phyloP scores from a whole-genome alignment of 2,888 invertebrate genomes.

The Ephialtes manifestator region DNA sequence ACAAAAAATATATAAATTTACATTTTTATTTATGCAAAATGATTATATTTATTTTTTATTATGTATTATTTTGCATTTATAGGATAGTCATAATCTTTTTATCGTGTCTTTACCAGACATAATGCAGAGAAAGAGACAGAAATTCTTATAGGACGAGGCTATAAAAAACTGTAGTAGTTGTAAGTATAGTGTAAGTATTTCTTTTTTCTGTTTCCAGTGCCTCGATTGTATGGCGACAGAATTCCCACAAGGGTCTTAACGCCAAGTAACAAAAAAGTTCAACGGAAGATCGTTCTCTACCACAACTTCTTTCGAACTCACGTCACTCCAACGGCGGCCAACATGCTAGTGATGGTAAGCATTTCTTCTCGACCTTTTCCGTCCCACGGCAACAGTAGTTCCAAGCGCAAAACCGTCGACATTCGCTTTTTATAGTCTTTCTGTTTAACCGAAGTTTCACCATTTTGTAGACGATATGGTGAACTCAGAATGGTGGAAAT shows the following conservation, averaged over 20 bases:
- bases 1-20: no score
- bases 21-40: no score
- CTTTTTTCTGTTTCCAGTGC: constrained; percentile 85
- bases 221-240: constrained; percentile 88
- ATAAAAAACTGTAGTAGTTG: not conserved
- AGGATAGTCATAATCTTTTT: no score
- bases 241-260: constrained; percentile 88
- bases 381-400: not conserved
- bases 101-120: no score
- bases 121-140: no score
- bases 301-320: constrained; percentile 93
- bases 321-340: constrained; percentile 92
- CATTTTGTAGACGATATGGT: constrained; percentile 12
- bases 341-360: constrained; percentile 93
- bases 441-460: constrained; percentile 36
- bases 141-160: not conserved
- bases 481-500: not conserved
- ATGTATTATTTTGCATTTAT: no score
- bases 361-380: constrained; percentile 31
- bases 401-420: constrained; percentile 6
- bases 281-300: constrained; percentile 91
- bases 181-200: constrained; percentile 26
- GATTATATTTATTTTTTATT: no score
- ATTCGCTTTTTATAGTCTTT: constrained; percentile 18
- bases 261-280: constrained; percentile 88